A percentile compares a stretch with the other conserved stretches of the same genome.
These are phyloP conservation scores for Aegotheles bennettii DNA, from an alignment of 2,113 vertebrate genomes.

Conservation along the genomic window DNA sequence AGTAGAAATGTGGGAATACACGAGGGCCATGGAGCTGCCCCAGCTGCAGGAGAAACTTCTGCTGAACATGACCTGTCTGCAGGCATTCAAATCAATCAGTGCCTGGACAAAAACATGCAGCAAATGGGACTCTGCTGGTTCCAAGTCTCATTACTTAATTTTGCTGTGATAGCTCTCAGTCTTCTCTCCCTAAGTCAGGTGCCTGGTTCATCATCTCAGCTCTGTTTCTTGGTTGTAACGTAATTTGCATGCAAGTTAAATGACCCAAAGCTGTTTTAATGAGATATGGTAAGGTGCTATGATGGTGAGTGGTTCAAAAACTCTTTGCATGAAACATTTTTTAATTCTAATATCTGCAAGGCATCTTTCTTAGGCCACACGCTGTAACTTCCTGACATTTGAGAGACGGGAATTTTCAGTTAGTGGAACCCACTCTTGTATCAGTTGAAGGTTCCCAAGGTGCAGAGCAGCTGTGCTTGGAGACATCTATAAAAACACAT, in stretches of 20 bases:
- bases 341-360: neutral
- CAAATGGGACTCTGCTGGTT: neutral
- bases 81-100: neutral
- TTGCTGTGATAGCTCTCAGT: neutral
- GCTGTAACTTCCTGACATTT: neutral
- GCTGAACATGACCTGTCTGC: no score
- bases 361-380: neutral
- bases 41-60: neutral
- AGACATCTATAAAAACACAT: no score
- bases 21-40: neutral
- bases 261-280: neutral
- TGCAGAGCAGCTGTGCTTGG: neutral
- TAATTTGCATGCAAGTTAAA: neutral
- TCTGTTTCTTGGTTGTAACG: accelerated
- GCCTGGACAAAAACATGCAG: neutral
- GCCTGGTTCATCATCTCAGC: neutral
- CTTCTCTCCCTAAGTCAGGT: no score
- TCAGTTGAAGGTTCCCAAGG: neutral
- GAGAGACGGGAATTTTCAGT: neutral
- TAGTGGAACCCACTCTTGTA: neutral
- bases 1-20: accelerated
- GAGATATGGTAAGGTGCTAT: neutral
- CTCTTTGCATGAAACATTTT: neutral
- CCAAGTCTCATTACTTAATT: neutral
- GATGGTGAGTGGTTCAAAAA: neutral